phyloP scores from a whole-genome alignment of 1,140 invertebrate species.

The Bombus difficillimus region DNA sequence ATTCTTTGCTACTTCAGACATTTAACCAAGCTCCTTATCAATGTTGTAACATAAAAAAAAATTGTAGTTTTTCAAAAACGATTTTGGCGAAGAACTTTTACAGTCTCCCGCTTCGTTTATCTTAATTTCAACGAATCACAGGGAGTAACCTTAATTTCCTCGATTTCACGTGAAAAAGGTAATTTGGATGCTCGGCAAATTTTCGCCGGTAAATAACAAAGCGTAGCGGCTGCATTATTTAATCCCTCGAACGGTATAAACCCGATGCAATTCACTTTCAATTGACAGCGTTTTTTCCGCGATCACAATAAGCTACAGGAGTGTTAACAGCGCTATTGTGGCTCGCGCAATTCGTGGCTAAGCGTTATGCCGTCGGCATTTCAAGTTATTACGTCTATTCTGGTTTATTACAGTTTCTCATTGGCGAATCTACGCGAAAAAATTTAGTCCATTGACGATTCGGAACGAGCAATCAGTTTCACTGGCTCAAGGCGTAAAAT shows the following conservation, averaged over 20 bases:
- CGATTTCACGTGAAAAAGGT: background rate
- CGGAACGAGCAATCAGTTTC: conserved; percentile 1
- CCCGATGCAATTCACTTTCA: conserved; percentile 51
- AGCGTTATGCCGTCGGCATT: conserved; percentile 31
- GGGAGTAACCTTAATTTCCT: background rate
- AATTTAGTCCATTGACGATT: background rate
- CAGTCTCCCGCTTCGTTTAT: background rate
- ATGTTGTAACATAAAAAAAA: background rate
- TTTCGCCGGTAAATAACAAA: conserved; percentile 25
- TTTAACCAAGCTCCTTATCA: background rate
- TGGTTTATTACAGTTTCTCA: conserved; percentile 58
- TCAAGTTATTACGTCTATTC: conserved; percentile 62
- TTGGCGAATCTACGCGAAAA: background rate
- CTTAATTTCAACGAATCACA: conserved; percentile 1
- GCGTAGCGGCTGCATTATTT: conserved; percentile 35
- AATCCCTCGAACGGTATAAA: conserved; percentile 47
- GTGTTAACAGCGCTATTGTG: conserved; percentile 64
- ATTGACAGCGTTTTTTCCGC: conserved; percentile 60
- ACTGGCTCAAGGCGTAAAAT: background rate
- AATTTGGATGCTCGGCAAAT: conserved; percentile 21
- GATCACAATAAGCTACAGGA: conserved; percentile 58
- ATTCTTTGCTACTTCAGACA: background rate
- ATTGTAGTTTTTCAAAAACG: background rate
- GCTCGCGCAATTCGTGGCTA: conserved; percentile 61
- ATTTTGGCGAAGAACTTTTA: background rate